These are phyloP conservation scores for Eulemur rubriventer DNA, from an alignment of 2,797 vertebrate species.

Conservation along the genomic window DNA sequence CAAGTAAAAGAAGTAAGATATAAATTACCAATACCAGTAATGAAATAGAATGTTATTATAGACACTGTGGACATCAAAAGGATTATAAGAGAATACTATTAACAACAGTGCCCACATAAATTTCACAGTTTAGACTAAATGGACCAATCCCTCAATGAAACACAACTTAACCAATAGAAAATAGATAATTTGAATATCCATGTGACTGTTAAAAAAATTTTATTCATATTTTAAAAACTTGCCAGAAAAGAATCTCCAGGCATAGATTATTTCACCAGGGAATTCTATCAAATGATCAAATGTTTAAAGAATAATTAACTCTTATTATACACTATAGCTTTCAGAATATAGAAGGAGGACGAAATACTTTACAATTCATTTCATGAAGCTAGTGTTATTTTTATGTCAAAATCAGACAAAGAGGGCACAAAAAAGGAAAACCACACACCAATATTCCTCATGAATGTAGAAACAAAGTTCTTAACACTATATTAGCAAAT, in stretches of 20 bases:
- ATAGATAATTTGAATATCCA: background rate
- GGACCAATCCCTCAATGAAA: background rate
- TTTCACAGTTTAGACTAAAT: background rate
- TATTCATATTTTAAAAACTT: too few relatives aligned
- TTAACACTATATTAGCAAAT: background rate
- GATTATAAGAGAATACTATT: background rate
- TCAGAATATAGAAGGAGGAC: background rate
- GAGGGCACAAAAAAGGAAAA: too few relatives aligned
- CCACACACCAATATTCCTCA: background rate
- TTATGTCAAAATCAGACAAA: background rate
- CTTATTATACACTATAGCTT: too few relatives aligned
- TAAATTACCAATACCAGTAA: background rate
- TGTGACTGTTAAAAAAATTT: too few relatives aligned
- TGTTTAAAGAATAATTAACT: too few relatives aligned
- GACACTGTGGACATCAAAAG: background rate
- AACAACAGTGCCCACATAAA: background rate
- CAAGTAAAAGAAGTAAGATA: background rate
- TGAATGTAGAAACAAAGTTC: background rate
- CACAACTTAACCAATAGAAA: background rate
- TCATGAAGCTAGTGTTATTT: background rate
- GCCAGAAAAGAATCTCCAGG: too few relatives aligned
- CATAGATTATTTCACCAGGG: too few relatives aligned
- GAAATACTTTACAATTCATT: background rate
- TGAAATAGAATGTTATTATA: background rate
- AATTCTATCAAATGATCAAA: too few relatives aligned